phyloP scores from a whole-genome alignment of 2,113 vertebrate species.

The mouse (Mus musculus) region DNA sequence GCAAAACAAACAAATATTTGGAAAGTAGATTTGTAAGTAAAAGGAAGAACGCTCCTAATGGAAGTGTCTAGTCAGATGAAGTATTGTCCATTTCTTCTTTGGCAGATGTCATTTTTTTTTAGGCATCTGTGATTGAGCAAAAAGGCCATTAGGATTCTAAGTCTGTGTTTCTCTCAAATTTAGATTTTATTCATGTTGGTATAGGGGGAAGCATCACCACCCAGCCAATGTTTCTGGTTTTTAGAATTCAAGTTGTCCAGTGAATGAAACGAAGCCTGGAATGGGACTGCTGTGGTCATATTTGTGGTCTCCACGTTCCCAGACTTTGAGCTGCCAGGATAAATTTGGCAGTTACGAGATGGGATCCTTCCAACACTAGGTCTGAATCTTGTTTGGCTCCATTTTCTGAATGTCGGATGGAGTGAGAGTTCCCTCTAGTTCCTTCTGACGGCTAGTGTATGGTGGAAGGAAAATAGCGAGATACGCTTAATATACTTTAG shows the following conservation, averaged over 20 bases:
- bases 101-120: conserved; percentile 46
- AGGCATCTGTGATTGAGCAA: conserved; percentile 55
- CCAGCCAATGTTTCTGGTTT: conserved; percentile 29
- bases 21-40: conserved; percentile 60
- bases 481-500: conserved; percentile 3
- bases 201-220: background rate
- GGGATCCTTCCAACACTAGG: conserved; percentile 23
- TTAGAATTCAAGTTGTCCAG: conserved; percentile 68
- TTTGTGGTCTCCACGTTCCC: conserved; percentile 39
- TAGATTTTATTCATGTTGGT: conserved; percentile 17
- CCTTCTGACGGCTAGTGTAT: background rate
- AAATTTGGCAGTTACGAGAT: conserved; percentile 64
- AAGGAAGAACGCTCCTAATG: conserved; percentile 10
- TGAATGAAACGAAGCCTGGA: conserved; percentile 55
- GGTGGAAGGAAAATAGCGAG: background rate
- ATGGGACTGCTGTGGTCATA: conserved; percentile 38
- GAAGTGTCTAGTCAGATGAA: background rate
- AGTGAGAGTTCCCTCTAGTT: conserved; percentile 39
- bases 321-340: conserved; percentile 53
- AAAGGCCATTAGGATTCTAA: conserved; percentile 3
- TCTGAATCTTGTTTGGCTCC: conserved; percentile 48
- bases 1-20: conserved; percentile 84
- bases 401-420: conserved; percentile 41
- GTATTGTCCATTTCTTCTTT: conserved; percentile 27
- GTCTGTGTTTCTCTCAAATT: conserved; percentile 35